Evolutionary conservation across 1,140 invertebrate species (phyloP).

Genomic region (Hestina assimilis): DNA sequence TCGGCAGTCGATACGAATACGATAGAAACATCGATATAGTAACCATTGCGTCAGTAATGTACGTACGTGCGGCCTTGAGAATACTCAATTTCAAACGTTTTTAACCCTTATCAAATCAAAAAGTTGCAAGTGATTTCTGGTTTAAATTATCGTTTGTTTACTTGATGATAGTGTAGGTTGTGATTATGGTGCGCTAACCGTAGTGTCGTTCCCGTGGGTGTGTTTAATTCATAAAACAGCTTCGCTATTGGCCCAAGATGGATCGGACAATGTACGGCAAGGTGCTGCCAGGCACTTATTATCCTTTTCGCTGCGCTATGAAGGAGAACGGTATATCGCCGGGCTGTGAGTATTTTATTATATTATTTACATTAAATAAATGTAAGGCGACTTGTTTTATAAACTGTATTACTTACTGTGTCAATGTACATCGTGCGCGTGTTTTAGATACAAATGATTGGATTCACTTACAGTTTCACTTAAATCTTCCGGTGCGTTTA

Average conservation of each 20-base stretch:
- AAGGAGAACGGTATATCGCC: constrained; percentile 88
- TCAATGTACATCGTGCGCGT: constrained; percentile 26
- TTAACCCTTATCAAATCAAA: not conserved
- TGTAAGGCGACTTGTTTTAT: not conserved
- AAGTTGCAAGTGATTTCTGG: not conserved
- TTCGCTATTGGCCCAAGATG: constrained; percentile 78
- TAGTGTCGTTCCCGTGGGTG: constrained; percentile 63
- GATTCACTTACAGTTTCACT: constrained; percentile 36
- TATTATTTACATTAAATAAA: constrained; percentile 2
- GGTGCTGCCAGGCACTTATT: constrained; percentile 86
- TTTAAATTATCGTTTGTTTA: constrained; percentile 30
- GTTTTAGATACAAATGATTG: constrained; percentile 37
- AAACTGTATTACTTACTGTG: constrained; percentile 36
- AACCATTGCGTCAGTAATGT: constrained; percentile 14
- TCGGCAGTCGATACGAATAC: constrained; percentile 44
- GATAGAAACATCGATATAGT: constrained; percentile 41
- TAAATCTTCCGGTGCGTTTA: constrained; percentile 46
- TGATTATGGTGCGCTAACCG: constrained; percentile 65
- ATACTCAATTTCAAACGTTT: constrained; percentile 13
- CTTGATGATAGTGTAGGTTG: constrained; percentile 53
- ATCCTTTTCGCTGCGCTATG: constrained; percentile 88
- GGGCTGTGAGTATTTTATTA: constrained; percentile 85
- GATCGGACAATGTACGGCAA: constrained; percentile 93
- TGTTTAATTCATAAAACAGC: constrained; percentile 57
- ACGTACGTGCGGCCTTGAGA: constrained; percentile 34